phyloP scores from a whole-genome alignment of 2,113 vertebrate species.

The Hystrix cristata region DNA sequence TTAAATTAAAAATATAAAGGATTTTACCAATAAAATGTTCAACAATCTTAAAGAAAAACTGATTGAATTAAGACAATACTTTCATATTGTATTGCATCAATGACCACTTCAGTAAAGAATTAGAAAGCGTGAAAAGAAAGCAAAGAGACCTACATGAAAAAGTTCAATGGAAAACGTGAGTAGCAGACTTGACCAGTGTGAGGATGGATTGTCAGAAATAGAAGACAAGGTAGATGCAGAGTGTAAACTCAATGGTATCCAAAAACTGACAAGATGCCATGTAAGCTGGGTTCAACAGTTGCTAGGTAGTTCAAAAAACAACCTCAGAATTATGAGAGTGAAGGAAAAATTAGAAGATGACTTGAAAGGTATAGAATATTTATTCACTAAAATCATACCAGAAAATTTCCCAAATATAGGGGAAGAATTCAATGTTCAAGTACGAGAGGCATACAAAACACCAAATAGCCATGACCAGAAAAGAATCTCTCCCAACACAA shows the following conservation, averaged over 20 bases:
- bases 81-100: no score
- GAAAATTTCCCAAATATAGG: background rate
- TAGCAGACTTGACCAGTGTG: background rate
- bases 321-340: background rate
- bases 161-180: background rate
- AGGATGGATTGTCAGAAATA: background rate
- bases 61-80: background rate
- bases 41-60: background rate
- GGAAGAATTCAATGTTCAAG: background rate
- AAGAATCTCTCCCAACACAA: background rate
- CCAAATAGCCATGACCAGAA: background rate
- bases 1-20: background rate
- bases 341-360: background rate
- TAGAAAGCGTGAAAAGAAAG: background rate
- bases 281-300: no score
- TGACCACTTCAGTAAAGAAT: background rate
- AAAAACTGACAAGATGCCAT: background rate
- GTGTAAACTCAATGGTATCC: background rate
- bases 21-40: background rate
- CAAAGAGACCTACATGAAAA: background rate
- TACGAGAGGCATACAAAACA: background rate
- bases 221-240: background rate
- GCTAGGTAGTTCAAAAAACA: background rate
- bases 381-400: background rate
- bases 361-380: background rate